Conservation (phyloP, 2,113 vertebrate genomes). For the Petromus typicus region DNA sequence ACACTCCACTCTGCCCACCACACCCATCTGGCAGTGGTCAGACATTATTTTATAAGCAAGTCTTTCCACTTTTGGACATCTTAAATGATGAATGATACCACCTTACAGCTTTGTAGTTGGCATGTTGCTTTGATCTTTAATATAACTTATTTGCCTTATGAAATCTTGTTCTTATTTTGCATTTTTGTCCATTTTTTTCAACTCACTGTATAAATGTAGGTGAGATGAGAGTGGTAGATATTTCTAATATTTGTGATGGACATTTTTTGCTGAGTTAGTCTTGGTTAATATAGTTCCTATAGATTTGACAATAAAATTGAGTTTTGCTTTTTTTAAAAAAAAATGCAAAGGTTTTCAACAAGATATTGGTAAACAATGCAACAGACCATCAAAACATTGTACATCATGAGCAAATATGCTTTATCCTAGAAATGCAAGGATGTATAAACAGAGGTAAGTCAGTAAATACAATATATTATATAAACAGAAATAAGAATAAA, state of each 20-base stretch:
- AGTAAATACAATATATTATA: too few species aligned
- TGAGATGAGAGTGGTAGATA: not conserved
- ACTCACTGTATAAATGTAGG: not conserved
- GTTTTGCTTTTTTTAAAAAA: too few species aligned
- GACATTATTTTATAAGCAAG: not conserved
- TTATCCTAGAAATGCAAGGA: too few species aligned
- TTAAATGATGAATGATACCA: not conserved
- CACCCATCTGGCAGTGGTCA: too few species aligned
- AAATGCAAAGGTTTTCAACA: too few species aligned
- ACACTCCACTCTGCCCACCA: not conserved
- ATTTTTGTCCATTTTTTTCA: not conserved
- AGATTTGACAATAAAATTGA: not conserved
- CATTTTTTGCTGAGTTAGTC: not conserved
- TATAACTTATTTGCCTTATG: not conserved
- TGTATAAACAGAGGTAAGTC: too few species aligned
- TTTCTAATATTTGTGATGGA: too few species aligned
- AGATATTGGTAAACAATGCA: too few species aligned
- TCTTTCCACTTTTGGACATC: not conserved
- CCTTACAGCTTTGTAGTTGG: not conserved
- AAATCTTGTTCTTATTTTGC: not conserved
- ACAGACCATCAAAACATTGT: too few species aligned
- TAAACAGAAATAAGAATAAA: too few species aligned
- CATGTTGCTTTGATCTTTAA: not conserved
- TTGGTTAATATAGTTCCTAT: not conserved
- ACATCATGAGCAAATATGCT: too few species aligned